These are phyloP conservation scores for Melieria crassipennis DNA, from an alignment of 2,888 invertebrate species.

Conservation along the genomic window DNA sequence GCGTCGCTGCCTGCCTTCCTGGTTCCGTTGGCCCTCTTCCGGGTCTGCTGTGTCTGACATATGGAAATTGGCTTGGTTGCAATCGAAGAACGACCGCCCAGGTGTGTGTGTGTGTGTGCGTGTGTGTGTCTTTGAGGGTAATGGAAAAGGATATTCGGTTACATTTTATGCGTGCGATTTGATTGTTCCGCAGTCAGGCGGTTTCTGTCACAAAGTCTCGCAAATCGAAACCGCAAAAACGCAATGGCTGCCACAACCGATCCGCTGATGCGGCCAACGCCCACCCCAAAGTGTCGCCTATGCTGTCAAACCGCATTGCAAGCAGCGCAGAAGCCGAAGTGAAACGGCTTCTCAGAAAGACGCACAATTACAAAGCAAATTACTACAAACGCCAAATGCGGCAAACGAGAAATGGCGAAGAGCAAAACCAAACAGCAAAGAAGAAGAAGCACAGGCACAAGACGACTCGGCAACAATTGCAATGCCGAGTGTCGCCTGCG, in stretches of 20 bases:
- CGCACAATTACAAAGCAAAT: neutral
- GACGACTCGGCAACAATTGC: neutral
- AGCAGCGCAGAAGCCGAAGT: neutral
- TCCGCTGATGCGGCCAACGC: too few relatives aligned
- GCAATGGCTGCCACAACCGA: too few relatives aligned
- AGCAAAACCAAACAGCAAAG: neutral
- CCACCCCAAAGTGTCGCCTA: too few relatives aligned
- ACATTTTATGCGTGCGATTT: neutral
- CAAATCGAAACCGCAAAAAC: too few relatives aligned
- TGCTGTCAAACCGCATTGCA: too few relatives aligned
- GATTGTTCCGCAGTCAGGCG: too few relatives aligned
- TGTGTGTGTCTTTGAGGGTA: too few relatives aligned
- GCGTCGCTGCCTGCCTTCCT: slow-evolving; percentile 17
- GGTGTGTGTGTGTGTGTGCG: too few relatives aligned
- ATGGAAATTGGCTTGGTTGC: slow-evolving; percentile 32
- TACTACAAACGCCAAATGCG: neutral
- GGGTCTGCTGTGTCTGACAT: slow-evolving; percentile 23
- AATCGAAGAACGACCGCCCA: neutral
- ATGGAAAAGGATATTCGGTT: neutral
- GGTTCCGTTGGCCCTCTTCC: neutral
- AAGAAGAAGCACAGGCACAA: neutral
- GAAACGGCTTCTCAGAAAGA: neutral
- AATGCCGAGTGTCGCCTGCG: neutral
- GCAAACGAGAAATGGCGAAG: too few relatives aligned
- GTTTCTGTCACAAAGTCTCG: too few relatives aligned